A percentile compares a stretch with the other conserved stretches of the same genome.
Evolutionary conservation across 2,797 vertebrate genomes (phyloP).

Genomic region (Lepus oiostolus): DNA sequence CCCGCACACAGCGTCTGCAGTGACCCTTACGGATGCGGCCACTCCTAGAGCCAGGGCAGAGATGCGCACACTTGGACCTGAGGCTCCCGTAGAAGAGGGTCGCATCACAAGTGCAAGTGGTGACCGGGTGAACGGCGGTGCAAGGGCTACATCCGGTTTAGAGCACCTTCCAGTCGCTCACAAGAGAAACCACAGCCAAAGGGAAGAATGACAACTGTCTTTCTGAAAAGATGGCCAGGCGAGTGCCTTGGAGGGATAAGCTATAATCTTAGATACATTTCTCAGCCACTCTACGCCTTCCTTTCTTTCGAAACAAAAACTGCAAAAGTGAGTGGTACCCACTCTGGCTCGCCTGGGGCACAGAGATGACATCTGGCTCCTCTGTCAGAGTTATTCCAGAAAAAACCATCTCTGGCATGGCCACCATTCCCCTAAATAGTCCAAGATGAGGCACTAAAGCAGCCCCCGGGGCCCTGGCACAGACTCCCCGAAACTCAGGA

Average conservation of each 20-base stretch:
- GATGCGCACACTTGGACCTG: conserved; percentile 6
- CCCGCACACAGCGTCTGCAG: background rate
- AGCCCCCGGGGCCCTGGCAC: background rate
- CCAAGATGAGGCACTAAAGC: background rate
- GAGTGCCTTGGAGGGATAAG: conserved; percentile 44
- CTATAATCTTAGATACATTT: conserved; percentile 21
- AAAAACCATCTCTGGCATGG: background rate
- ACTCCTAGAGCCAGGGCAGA: background rate
- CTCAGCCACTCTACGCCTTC: background rate
- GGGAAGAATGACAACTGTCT: conserved; percentile 57
- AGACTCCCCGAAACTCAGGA: background rate
- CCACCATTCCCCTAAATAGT: background rate
- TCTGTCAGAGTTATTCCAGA: conserved; percentile 25
- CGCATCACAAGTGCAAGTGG: background rate
- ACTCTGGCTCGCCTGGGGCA: conserved; percentile 1
- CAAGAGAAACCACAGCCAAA: background rate
- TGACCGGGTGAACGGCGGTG: background rate
- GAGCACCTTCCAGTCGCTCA: conserved; percentile 62
- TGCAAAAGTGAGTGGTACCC: conserved; percentile 21
- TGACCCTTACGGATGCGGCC: conserved; percentile 19
- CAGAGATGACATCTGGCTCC: background rate
- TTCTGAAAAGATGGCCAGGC: conserved; percentile 63
- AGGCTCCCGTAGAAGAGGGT: conserved; percentile 13
- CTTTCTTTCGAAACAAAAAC: conserved; percentile 44
- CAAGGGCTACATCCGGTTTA: conserved; percentile 54